Conservation (phyloP, 2,888 invertebrate species). For the Chironomus riparius region DNA sequence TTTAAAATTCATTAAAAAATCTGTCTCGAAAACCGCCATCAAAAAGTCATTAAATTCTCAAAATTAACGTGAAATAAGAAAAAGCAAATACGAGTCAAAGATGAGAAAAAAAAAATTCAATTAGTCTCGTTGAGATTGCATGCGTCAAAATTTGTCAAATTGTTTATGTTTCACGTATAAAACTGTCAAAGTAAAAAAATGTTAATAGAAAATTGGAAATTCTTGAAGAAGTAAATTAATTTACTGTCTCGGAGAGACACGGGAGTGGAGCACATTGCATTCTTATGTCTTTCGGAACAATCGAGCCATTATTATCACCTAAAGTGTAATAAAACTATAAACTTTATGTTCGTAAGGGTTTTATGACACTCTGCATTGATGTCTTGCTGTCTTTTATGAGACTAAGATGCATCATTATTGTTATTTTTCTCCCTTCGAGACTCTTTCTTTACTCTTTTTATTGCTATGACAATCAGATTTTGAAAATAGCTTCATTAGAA, state of each 20-base stretch:
- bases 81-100: no score
- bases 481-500: constrained; percentile 1
- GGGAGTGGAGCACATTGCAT: background rate
- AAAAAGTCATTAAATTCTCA: no score
- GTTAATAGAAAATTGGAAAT: background rate
- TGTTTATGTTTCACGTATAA: background rate
- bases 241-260: background rate
- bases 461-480: background rate
- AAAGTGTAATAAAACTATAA: constrained; percentile 2
- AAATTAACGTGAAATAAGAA: no score
- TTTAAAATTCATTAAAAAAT: no score
- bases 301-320: constrained; percentile 3
- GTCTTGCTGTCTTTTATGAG: background rate
- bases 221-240: background rate
- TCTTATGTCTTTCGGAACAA: background rate
- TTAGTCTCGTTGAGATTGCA: no score
- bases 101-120: no score
- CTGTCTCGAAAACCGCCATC: no score
- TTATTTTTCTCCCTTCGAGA: background rate
- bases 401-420: background rate
- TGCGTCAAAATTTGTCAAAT: background rate
- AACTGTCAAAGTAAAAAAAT: background rate
- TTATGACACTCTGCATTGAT: background rate
- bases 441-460: background rate
- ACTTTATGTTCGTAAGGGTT: background rate